These are phyloP conservation scores for Acanthochromis polyacanthus DNA, from an alignment of 2,113 vertebrate species.

Conservation along the genomic window DNA sequence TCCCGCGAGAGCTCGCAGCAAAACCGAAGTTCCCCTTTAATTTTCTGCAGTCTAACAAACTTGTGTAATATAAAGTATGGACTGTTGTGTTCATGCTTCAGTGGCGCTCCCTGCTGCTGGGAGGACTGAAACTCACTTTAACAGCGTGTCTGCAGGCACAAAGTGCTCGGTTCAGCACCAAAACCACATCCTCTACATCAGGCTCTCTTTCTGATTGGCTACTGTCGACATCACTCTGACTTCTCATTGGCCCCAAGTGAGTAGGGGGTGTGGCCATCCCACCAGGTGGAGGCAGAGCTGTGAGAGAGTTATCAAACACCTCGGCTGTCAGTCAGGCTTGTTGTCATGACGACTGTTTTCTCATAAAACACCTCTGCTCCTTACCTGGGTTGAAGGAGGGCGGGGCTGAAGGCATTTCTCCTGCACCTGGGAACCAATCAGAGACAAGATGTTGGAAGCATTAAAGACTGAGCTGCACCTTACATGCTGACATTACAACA, in stretches of 20 bases:
- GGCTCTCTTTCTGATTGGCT: slow-evolving; percentile 74
- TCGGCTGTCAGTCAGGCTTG: background rate
- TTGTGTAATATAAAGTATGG: too few species aligned
- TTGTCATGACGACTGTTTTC: background rate
- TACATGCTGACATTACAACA: background rate
- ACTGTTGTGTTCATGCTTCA: background rate
- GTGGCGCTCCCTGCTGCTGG: background rate
- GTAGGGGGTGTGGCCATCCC: slow-evolving; percentile 33
- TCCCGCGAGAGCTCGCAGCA: too few species aligned
- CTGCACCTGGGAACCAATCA: slow-evolving; percentile 56
- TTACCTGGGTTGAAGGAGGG: slow-evolving; percentile 63
- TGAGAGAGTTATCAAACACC: background rate
- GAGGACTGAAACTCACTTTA: slow-evolving; percentile 78
- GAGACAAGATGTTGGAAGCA: background rate
- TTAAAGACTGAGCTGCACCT: background rate
- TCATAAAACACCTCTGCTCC: background rate
- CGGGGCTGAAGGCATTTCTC: slow-evolving; percentile 32
- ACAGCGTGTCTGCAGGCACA: slow-evolving; percentile 81
- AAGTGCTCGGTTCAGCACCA: slow-evolving; percentile 83
- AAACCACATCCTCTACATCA: slow-evolving; percentile 79
- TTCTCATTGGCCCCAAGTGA: slow-evolving; percentile 28
- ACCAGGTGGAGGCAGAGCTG: slow-evolving; percentile 44
- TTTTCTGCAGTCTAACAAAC: too few species aligned
- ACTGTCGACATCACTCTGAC: slow-evolving; percentile 8
- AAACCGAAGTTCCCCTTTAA: too few species aligned